Percentiles rank a stretch among this genome's conserved stretches.
Conservation (phyloP, 2,888 invertebrate genomes). For the Xiphydria camelus region DNA sequence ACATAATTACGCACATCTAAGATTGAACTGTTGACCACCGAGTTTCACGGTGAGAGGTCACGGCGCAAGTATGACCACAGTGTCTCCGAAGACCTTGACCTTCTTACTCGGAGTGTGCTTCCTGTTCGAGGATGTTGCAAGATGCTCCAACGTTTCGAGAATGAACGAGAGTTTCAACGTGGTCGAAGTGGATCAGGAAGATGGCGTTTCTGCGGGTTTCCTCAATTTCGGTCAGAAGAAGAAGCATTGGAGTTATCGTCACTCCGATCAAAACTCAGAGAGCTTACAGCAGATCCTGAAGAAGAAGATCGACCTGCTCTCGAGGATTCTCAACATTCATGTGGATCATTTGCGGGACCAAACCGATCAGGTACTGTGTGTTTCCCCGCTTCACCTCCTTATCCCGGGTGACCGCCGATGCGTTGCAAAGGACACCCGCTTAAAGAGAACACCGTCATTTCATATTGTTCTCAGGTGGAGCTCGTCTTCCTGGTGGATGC, state of each 20-base stretch:
- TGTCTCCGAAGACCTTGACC: no score
- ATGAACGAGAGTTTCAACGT: no score
- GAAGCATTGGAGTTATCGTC: slow-evolving; percentile 18
- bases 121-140: no score
- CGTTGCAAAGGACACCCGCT: no score
- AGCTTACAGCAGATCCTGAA: slow-evolving; percentile 20
- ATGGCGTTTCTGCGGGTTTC: slow-evolving; percentile 13
- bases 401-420: background rate
- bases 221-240: slow-evolving; percentile 19
- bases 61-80: no score
- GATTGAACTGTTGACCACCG: no score
- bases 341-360: slow-evolving; percentile 37
- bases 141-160: no score
- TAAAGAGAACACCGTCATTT: no score
- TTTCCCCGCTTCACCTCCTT: no score
- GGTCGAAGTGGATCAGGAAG: background rate
- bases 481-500: slow-evolving; percentile 71
- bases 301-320: slow-evolving; percentile 31
- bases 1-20: no score
- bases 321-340: slow-evolving; percentile 34
- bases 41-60: no score
- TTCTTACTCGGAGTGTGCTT: no score
- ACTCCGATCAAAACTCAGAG: slow-evolving; percentile 19
- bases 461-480: slow-evolving; percentile 57
- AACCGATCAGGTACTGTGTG: slow-evolving; percentile 41